These are phyloP conservation scores for Agapornis canus DNA, from an alignment of 2,797 vertebrate genomes.

Conservation along the genomic window DNA sequence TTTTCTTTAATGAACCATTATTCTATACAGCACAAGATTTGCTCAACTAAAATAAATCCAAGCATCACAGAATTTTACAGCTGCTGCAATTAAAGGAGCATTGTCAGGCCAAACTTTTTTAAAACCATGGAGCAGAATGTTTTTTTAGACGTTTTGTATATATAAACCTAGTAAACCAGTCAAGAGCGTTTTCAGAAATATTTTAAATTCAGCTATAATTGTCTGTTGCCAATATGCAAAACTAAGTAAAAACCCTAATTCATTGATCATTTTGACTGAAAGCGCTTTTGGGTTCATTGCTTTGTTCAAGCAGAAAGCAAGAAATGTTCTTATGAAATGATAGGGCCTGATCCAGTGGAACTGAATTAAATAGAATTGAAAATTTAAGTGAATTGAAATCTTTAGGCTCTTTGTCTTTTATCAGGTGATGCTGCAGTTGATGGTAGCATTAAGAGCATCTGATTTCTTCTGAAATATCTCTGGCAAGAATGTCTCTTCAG, in stretches of 20 bases:
- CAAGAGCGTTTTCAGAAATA: background rate
- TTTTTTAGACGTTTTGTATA: background rate
- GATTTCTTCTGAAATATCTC: background rate
- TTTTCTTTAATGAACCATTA: slow-evolving; percentile 50
- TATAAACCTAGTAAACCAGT: background rate
- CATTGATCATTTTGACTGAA: background rate
- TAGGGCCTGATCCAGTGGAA: background rate
- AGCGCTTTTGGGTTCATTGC: background rate
- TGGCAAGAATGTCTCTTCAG: background rate
- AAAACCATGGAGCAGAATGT: background rate
- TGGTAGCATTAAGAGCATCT: background rate
- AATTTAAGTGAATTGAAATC: background rate
- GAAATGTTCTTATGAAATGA: background rate
- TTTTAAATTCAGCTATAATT: background rate
- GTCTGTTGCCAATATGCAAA: background rate
- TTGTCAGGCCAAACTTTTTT: background rate
- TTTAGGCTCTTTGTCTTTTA: background rate
- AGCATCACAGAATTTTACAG: slow-evolving; percentile 15
- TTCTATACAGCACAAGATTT: slow-evolving; percentile 20
- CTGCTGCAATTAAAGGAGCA: slow-evolving; percentile 23
- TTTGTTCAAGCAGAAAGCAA: background rate
- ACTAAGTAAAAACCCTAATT: background rate
- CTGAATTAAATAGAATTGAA: background rate
- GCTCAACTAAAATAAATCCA: background rate
- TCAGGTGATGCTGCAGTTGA: background rate